Evolutionary conservation across 2,797 vertebrate genomes (phyloP), one percentile per base, ranked within the genome.

Genomic region (Apogon hyalosoma): DNA sequence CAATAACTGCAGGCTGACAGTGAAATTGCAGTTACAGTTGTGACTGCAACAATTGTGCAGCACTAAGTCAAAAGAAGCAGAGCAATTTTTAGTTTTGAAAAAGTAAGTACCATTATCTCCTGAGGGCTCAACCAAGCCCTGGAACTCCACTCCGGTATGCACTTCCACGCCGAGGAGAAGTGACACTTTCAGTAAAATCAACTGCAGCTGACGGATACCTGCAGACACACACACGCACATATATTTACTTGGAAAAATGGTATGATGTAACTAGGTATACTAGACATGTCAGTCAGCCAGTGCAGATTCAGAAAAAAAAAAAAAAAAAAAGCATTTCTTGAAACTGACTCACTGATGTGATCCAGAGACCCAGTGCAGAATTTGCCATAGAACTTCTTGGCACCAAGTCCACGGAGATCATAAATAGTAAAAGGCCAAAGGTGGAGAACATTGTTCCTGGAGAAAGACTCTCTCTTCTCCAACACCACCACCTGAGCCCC

Each of bases 361-460:
- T 99, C 96, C 80, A 98, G 88, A 0, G 94, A 87, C 14, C 97
- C 97, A 0, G 90, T 91, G 88, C 97, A 97, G 94, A 99, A 98
- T 73, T 93, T 95, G 4, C 97, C 96, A 0, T 97, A 97, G 83
- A 99, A 98, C 86, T 95, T 98, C 90, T 99, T 99, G 76, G 97
- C 97, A 0, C 95, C 96, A 0, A 99, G 94, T 0, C 88, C 93
- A 0, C 94, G 92, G 31, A 99, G 94, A 89, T 99, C 97, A 0
- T 87, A 94, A 76, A 99, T 98, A 80, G 96, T 98, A 91, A 90
- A 99, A 51, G 96, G 96, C 97, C 97, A 99, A 74, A 99, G 94
- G 82, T 99, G 97, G 60, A 99, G 95, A 4, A 99, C 97, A 0
- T 99, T 99, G 93, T 99, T 98, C 46, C 97, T 93, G 18, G 94